Percentiles rank a stretch among this genome's conserved stretches.
Conservation (phyloP, 2,113 vertebrate species). For the Sylvicapra grimmia region DNA sequence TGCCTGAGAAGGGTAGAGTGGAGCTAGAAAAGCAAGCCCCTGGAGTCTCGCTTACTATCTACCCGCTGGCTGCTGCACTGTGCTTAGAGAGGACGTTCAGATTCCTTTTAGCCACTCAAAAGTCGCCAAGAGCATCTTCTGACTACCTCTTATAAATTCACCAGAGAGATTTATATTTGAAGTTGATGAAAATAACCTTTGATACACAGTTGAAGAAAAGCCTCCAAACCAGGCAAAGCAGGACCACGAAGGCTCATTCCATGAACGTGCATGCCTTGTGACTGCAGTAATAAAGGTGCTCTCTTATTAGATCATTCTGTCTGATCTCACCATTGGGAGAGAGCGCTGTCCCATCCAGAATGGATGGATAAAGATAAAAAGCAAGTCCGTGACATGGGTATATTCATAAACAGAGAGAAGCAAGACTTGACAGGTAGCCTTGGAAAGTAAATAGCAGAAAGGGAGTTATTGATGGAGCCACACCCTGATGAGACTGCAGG, state of each 20-base stretch:
- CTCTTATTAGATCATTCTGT: neutral
- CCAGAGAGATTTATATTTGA: neutral
- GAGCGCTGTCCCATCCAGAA: neutral
- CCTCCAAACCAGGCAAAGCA: neutral
- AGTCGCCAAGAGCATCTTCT: neutral
- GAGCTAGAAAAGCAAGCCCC: neutral
- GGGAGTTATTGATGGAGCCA: neutral
- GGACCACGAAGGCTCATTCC: neutral
- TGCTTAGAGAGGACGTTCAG: neutral
- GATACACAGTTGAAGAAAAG: neutral
- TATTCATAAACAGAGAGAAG: neutral
- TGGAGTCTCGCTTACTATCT: neutral
- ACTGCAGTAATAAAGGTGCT: neutral
- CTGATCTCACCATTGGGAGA: neutral
- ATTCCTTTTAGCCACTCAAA: neutral
- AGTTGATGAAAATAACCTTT: neutral
- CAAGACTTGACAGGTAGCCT: neutral
- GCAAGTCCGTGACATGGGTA: neutral
- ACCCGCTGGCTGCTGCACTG: neutral
- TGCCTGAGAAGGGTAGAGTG: neutral
- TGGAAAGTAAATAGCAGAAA: neutral
- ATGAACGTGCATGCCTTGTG: neutral
- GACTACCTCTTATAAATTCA: neutral
- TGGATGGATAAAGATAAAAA: neutral
- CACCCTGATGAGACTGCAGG: neutral